Evolutionary conservation across 1,140 invertebrate genomes (phyloP).

Genomic region (Agrypnia vestita): DNA sequence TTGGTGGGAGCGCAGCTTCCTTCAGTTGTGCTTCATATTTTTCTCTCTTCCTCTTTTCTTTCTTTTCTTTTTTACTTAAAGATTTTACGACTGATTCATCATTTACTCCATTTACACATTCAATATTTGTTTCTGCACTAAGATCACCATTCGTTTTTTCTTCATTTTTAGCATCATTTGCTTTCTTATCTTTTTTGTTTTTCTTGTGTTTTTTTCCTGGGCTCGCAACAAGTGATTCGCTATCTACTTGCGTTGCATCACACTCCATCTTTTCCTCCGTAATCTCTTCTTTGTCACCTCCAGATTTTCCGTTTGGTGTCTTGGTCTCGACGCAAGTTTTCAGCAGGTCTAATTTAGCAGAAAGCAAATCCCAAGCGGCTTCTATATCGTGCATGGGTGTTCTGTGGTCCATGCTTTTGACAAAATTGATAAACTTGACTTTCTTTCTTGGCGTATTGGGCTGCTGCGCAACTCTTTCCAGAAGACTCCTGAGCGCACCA

Average conservation of each 20-base stretch:
- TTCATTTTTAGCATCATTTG: conserved; percentile 56
- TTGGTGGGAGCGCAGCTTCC: conserved; percentile 42
- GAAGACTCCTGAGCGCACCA: conserved; percentile 75
- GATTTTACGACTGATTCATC: conserved; percentile 65
- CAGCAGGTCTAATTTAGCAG: conserved; percentile 76
- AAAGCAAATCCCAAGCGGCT: conserved; percentile 81
- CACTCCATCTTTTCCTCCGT: conserved; percentile 26
- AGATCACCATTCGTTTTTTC: conserved; percentile 61
- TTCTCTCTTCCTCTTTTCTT: conserved; percentile 72
- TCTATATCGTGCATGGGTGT: conserved; percentile 75
- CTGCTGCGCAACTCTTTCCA: conserved; percentile 82
- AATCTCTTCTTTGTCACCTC: conserved; percentile 54
- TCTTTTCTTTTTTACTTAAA: conserved; percentile 72
- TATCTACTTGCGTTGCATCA: conserved; percentile 24
- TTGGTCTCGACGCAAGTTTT: conserved; percentile 63
- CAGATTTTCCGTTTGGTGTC: conserved; percentile 51
- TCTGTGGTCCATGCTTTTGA: conserved; percentile 76
- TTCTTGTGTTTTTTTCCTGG: conserved; percentile 37
- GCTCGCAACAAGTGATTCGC: background rate
- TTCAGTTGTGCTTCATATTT: conserved; percentile 72
- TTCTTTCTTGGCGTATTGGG: conserved; percentile 95
- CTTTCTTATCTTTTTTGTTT: conserved; percentile 55
- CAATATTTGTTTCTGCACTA: conserved; percentile 46
- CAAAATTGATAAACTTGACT: conserved; percentile 88
- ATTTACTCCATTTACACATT: conserved; percentile 53